These are phyloP conservation scores for Eupsittula cactorum DNA, from an alignment of 2,113 vertebrate genomes.

Conservation along the genomic window DNA sequence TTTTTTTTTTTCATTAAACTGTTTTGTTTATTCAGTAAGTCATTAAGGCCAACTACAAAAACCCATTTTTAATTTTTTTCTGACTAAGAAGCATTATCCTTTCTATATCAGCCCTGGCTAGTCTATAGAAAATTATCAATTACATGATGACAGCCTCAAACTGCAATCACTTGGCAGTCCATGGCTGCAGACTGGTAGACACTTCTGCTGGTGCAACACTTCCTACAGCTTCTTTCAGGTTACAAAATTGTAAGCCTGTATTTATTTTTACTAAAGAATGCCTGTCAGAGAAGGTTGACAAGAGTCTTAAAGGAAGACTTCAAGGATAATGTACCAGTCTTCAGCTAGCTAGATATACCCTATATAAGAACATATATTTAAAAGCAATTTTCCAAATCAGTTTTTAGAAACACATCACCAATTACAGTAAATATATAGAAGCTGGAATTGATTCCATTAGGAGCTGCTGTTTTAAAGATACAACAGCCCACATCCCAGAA, in stretches of 20 bases:
- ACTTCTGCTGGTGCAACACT: not conserved
- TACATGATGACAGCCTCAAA: not conserved
- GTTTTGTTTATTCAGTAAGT: not conserved
- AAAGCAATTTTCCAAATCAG: not conserved
- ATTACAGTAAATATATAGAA: not conserved
- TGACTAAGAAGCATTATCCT: not conserved
- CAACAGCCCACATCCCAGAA: conserved; percentile 22
- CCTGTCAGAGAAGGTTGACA: not conserved
- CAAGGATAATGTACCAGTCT: not conserved
- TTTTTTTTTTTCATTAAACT: not conserved
- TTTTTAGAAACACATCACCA: not conserved
- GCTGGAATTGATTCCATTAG: conserved; percentile 6
- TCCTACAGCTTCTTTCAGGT: not conserved
- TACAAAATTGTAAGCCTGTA: not conserved
- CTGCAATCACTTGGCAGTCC: not conserved
- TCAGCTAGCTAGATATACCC: not conserved
- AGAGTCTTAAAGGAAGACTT: not conserved
- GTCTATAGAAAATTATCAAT: not conserved
- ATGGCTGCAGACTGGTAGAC: not conserved
- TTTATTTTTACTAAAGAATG: not conserved
- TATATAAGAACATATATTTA: not conserved
- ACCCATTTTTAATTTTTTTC: not conserved
- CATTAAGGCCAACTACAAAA: not conserved
- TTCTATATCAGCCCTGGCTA: not conserved
- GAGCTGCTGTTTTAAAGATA: conserved; percentile 6